Evolutionary conservation across 2,888 invertebrate species (phyloP), one percentile per base, ranked within the genome.

Genomic region (Melanotus villosus): DNA sequence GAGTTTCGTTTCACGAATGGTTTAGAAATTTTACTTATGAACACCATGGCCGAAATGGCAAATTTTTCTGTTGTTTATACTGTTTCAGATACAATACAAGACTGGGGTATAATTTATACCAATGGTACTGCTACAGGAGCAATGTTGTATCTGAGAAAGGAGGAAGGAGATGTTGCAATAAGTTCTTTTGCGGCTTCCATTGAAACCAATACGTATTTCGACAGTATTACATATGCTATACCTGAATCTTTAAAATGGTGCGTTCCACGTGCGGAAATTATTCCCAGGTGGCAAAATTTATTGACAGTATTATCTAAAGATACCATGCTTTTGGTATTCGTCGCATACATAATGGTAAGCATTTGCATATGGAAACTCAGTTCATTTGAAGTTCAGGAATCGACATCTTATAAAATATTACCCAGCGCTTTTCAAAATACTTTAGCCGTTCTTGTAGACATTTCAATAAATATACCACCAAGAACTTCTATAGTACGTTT

Each of bases 221-320:
- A 84, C 58, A 70, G 77, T 10, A 80, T 80, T n/a, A 52, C 76
- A 3, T 76, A 82, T 1, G 81, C 82, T 67, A 72, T 79, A 14
- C 79, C 80, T 56, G 83, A 84, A 68, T 75, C 79, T 1, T 70
- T 83, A 5, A 72, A 79, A 0, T 83, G 82, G 80, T 81, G 83
- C 32, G 81, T 82, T 2, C 81, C 84, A 0, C 80, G 81, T 63
- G 79, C 81, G 1, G 76, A 77, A 26, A 59, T 54, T 50, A 52
- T 72, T 16, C 73, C 77, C 0, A 64, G 75, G 36, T 80, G 80
- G 80, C 65, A 70, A 50, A 72, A 73, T 56, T 64, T 79, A 9
- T 52, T 75, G 2, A 66, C 73, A 2, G 65, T 73, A 34, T 54
- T 74, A 16, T 68, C 67, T 5, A 64, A 57, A 1, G 68, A 66